Conservation (phyloP, 2,797 vertebrate species). For the Eulemur coronatus region DNA sequence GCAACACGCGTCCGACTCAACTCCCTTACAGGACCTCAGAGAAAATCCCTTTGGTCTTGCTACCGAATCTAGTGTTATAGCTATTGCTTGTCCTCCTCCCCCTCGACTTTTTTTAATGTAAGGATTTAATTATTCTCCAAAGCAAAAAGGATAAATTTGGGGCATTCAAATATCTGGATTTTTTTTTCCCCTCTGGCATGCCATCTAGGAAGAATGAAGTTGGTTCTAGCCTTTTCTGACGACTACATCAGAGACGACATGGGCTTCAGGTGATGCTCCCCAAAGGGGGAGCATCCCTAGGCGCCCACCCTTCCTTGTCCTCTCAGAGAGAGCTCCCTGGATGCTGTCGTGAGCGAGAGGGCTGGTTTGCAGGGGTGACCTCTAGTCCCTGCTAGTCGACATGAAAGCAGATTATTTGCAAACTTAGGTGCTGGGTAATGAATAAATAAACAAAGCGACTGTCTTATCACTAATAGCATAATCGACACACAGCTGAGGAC, state of each 20-base stretch:
- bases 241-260: background rate
- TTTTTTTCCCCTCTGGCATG: accelerated
- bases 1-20: background rate
- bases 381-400: background rate
- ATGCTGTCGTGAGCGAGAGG: accelerated
- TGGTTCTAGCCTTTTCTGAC: background rate
- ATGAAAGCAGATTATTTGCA: background rate
- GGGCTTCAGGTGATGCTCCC: background rate
- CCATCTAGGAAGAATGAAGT: background rate
- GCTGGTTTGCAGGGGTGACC: background rate
- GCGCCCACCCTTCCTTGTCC: background rate
- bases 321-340: background rate
- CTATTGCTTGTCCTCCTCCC: background rate
- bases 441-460: background rate
- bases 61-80: background rate
- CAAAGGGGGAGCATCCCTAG: too few species aligned
- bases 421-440: background rate
- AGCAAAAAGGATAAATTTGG: background rate
- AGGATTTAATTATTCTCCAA: conserved; percentile 19
- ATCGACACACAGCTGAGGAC: accelerated
- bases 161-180: background rate
- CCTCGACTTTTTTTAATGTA: background rate
- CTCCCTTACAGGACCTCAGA: background rate
- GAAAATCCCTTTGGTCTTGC: background rate
- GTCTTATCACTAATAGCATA: background rate